phyloP scores from a whole-genome alignment of 2,888 invertebrate species.

The Philopedon plagiatum region DNA sequence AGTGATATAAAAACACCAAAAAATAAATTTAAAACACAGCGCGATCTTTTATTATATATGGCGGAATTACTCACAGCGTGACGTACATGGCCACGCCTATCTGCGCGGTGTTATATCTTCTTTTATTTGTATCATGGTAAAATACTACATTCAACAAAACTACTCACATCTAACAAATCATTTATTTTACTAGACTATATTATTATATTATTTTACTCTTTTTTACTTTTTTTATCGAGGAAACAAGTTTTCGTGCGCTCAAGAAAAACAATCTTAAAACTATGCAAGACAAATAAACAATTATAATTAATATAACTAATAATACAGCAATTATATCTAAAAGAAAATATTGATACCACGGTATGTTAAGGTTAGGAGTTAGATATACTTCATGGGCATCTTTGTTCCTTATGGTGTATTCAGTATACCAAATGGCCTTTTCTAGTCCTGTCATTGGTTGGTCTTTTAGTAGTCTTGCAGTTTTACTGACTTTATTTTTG shows the following conservation, averaged over 20 bases:
- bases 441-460: constrained; percentile 58
- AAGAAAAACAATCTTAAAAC: not conserved
- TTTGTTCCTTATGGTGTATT: constrained; percentile 59
- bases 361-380: constrained; percentile 50
- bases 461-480: constrained; percentile 54
- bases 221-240: not conserved
- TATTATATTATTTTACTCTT: too few species aligned
- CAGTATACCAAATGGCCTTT: constrained; percentile 60
- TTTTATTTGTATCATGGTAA: too few species aligned
- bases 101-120: too few species aligned
- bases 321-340: constrained; percentile 55
- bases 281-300: constrained; percentile 10
- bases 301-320: not conserved
- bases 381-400: constrained; percentile 56
- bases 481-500: constrained; percentile 51
- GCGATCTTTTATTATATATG: too few species aligned
- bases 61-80: too few species aligned
- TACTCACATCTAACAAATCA: too few species aligned
- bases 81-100: too few species aligned
- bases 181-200: too few species aligned
- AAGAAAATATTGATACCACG: constrained; percentile 56
- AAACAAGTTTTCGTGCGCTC: not conserved
- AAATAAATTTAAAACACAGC: too few species aligned
- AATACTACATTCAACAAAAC: too few species aligned
- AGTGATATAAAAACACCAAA: too few species aligned